Percentiles rank a stretch among this genome's conserved stretches.
Conservation (phyloP, 2,113 vertebrate species). For the Hippolais icterina region DNA sequence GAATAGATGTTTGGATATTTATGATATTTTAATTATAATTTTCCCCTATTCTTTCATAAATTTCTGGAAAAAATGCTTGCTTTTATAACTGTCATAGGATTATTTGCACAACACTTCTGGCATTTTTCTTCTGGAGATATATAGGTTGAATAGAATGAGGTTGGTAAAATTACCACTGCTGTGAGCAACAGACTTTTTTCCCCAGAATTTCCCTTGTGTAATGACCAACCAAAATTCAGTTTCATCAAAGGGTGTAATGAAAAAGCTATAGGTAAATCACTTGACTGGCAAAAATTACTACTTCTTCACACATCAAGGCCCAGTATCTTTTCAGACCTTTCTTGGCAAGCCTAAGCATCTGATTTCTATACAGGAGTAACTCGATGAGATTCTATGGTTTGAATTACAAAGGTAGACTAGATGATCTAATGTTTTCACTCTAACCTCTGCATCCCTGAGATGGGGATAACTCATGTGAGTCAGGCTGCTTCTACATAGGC, state of each 20-base stretch:
- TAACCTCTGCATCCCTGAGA: neutral
- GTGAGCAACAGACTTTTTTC: neutral
- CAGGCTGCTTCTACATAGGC: neutral
- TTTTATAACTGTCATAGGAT: neutral
- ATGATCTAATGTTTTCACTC: slow-evolving; percentile 21
- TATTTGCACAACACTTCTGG: neutral
- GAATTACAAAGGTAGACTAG: neutral
- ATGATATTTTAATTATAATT: neutral
- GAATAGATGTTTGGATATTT: neutral
- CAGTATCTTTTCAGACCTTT: neutral
- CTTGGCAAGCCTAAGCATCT: neutral
- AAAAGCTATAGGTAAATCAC: neutral
- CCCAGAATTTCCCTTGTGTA: neutral
- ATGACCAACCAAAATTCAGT: neutral
- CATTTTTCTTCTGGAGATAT: neutral
- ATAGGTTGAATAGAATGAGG: neutral
- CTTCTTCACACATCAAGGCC: neutral
- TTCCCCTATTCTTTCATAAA: neutral
- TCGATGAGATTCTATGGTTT: neutral
- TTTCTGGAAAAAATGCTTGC: neutral
- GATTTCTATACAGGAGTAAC: slow-evolving; percentile 10
- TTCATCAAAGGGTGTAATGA: neutral
- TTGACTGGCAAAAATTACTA: neutral
- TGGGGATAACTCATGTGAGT: neutral
- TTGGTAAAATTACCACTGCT: neutral